phyloP scores from a whole-genome alignment of 2,888 invertebrate species.

The Dexiosoma caninum region DNA sequence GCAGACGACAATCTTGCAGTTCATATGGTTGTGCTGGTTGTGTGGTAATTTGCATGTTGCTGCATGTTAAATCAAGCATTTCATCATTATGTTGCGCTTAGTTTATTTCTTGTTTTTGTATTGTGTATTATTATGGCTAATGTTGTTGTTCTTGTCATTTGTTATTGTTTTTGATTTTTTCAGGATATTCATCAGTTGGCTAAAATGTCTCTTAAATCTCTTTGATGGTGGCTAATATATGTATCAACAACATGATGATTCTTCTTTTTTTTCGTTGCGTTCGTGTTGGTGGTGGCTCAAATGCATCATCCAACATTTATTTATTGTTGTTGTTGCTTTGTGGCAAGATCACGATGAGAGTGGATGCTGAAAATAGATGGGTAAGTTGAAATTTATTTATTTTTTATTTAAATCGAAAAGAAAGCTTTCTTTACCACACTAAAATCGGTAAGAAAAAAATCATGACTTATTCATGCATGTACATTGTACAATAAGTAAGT shows the following conservation, averaged over 20 bases:
- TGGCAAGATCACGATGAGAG: neutral
- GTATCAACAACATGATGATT: too few species aligned
- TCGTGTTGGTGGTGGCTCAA: neutral
- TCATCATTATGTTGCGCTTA: constrained; percentile 66
- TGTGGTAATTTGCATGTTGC: constrained; percentile 64
- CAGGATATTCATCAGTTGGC: constrained; percentile 58
- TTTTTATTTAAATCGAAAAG: neutral
- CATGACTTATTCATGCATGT: too few species aligned
- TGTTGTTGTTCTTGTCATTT: constrained; percentile 5
- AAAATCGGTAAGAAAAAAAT: too few species aligned
- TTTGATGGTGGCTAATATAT: constrained; percentile 28
- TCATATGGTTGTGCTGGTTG: constrained; percentile 39
- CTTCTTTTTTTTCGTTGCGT: too few species aligned
- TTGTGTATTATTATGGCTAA: neutral
- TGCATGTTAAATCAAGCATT: constrained; percentile 68
- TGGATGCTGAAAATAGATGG: neutral
- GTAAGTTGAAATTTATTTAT: neutral
- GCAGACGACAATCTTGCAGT: constrained; percentile 30
- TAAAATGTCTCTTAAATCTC: constrained; percentile 59
- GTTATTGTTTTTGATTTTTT: constrained; percentile 11
- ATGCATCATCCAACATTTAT: constrained; percentile 27
- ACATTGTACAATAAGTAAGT: too few species aligned
- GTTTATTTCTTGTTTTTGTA: constrained; percentile 9
- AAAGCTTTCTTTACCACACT: neutral
- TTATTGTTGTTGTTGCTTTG: constrained; percentile 60